Evolutionary conservation across 2,888 invertebrate species (phyloP).

Genomic region (Apodemia mormo): DNA sequence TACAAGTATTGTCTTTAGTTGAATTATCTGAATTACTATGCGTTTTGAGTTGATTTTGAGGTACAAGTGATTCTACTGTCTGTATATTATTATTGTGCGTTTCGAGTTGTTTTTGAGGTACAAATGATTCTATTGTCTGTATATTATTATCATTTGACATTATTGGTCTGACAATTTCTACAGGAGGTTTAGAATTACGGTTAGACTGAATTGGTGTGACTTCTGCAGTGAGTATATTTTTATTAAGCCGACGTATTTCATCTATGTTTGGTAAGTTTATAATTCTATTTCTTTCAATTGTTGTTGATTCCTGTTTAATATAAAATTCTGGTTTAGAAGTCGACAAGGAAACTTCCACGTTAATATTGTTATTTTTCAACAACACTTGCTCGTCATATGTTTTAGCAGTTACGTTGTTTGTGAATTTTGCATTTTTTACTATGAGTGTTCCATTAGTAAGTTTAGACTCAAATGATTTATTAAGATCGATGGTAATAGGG

Average conservation of each 20-base stretch:
- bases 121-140: background rate
- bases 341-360: background rate
- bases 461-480: conserved; percentile 63
- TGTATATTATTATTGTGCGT: background rate
- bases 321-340: background rate
- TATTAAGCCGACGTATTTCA: conserved; percentile 49
- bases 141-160: background rate
- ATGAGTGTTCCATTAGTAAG: conserved; percentile 56
- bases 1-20: no score
- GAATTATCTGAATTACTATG: no score
- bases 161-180: conserved; percentile 26
- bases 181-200: conserved; percentile 31
- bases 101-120: no score
- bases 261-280: conserved; percentile 60
- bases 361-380: background rate
- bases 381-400: conserved; percentile 26
- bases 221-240: conserved; percentile 60
- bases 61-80: background rate
- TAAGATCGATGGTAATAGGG: conserved; percentile 65
- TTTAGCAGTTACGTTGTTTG: conserved; percentile 25
- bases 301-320: background rate
- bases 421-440: conserved; percentile 42
- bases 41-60: no score
- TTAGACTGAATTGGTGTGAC: conserved; percentile 55
- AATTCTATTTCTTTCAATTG: conserved; percentile 51